These are phyloP conservation scores for Pseudolaguvia tuberculata DNA, from an alignment of 2,113 vertebrate species.

Conservation along the genomic window DNA sequence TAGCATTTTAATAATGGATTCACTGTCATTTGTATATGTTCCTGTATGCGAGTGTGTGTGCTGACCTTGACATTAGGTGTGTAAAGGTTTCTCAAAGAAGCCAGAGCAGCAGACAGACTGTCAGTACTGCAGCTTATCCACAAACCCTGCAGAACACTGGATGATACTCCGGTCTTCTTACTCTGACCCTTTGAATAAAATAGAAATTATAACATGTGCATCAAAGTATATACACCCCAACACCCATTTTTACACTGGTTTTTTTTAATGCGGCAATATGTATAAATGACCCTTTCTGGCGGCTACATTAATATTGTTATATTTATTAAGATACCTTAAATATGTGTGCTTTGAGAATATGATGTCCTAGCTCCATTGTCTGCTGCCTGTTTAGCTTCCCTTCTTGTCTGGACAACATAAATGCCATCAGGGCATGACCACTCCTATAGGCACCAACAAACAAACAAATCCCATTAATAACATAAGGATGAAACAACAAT, in stretches of 20 bases:
- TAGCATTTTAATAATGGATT: too few relatives aligned
- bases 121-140: conserved; percentile 46
- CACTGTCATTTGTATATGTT: too few relatives aligned
- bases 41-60: conserved; percentile 9
- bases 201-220: not conserved
- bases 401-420: conserved; percentile 96
- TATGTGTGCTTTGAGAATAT: conserved; percentile 98
- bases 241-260: not conserved
- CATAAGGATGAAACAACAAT: not conserved
- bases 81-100: conserved; percentile 46
- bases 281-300: too few relatives aligned
- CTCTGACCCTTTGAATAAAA: conserved; percentile 39
- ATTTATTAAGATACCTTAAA: conserved; percentile 81
- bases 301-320: not conserved
- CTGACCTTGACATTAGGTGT: conserved; percentile 49
- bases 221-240: not conserved
- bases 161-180: conserved; percentile 47
- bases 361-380: conserved; percentile 96
- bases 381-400: conserved; percentile 96
- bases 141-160: conserved; percentile 46
- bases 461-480: not conserved
- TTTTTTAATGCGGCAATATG: too few relatives aligned
- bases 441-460: conserved; percentile 69
- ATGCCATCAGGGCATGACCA: conserved; percentile 92
- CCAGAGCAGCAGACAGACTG: conserved; percentile 45